A percentile compares a stretch with the other conserved stretches of the same genome.
Conservation (phyloP, 2,888 invertebrate genomes). For the Mimumesa dahlbomi region DNA sequence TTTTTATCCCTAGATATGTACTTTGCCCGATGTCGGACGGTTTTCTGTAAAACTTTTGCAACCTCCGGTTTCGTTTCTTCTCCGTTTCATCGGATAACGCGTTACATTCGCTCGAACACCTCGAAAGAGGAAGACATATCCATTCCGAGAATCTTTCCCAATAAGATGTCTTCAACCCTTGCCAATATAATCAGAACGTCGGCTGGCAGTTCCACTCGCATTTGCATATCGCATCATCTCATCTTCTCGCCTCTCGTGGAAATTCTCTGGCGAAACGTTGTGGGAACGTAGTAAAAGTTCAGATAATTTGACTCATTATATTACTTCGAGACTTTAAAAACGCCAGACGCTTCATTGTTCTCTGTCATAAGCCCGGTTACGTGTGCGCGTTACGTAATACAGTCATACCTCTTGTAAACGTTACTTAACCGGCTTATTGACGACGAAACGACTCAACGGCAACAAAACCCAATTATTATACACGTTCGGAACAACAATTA, state of each 20-base stretch:
- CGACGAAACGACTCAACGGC: too few species aligned
- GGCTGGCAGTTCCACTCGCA: slow-evolving; percentile 29
- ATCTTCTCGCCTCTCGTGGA: slow-evolving; percentile 21
- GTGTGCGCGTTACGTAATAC: too few species aligned
- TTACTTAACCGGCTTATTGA: too few species aligned
- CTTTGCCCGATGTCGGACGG: too few species aligned
- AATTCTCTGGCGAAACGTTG: slow-evolving; percentile 20
- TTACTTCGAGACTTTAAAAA: background rate
- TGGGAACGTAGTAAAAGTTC: slow-evolving; percentile 28
- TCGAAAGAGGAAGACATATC: slow-evolving; percentile 10
- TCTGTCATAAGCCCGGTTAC: too few species aligned
- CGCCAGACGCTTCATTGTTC: background rate
- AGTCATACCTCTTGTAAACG: too few species aligned
- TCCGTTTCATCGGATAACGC: background rate
- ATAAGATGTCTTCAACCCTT: slow-evolving; percentile 44
- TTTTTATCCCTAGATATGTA: too few species aligned
- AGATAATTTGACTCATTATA: slow-evolving; percentile 18
- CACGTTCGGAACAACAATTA: too few species aligned
- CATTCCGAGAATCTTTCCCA: slow-evolving; percentile 38
- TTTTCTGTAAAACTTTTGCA: background rate
- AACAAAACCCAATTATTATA: too few species aligned
- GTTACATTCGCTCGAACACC: background rate
- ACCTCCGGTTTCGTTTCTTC: background rate
- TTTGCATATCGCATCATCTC: slow-evolving; percentile 64
- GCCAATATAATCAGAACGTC: slow-evolving; percentile 55